A percentile compares a stretch with the other conserved stretches of the same genome.
phyloP scores from a whole-genome alignment of 2,797 vertebrate genomes.

The Discoglossus pictus region DNA sequence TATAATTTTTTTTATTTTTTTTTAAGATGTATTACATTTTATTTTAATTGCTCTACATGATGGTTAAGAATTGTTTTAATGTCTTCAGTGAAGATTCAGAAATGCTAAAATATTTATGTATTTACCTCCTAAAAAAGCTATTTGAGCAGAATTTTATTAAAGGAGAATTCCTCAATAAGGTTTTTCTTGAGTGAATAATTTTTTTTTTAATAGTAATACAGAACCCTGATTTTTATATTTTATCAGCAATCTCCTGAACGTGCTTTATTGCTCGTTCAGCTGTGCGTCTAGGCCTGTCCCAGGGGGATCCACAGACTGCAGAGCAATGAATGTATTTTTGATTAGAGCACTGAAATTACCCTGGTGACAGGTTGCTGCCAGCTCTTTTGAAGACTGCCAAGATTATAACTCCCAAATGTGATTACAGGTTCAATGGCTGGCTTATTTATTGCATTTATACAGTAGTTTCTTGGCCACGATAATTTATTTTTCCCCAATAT shows the following conservation, averaged over 20 bases:
- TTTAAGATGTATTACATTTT: no score
- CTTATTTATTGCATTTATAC: neutral
- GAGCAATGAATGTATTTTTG: conserved; percentile 57
- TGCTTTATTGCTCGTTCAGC: conserved; percentile 1
- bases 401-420: conserved; percentile 48
- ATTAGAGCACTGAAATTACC: conserved; percentile 60
- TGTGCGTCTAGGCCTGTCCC: conserved; percentile 39
- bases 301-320: conserved; percentile 46
- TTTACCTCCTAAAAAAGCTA: no score
- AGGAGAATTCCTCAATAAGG: no score
- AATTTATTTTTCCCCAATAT: neutral
- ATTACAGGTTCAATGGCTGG: conserved; percentile 28
- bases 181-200: no score
- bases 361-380: conserved; percentile 61
- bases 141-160: no score
- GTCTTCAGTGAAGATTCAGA: no score
- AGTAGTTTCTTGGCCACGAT: rapidly evolving
- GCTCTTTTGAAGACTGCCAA: conserved; percentile 4
- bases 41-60: no score
- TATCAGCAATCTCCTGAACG: neutral
- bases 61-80: no score
- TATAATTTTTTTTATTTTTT: no score
- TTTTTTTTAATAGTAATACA: neutral
- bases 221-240: neutral
- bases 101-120: no score